Evolutionary conservation across 2,797 vertebrate species (phyloP).

Genomic region (Chaenodraco wilsoni): DNA sequence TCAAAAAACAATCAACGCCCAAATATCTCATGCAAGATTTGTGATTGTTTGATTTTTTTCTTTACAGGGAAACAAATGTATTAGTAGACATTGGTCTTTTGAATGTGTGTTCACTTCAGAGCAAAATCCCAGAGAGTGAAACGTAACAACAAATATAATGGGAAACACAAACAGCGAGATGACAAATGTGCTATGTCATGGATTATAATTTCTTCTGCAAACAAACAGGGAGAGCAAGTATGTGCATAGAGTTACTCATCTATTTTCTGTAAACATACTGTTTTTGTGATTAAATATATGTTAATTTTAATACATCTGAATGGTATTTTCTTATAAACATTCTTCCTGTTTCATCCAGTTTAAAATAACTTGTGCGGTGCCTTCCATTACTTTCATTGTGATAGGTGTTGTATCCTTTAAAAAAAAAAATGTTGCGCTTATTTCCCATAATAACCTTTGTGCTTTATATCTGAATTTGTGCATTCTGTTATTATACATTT

Average conservation of each 20-base stretch:
- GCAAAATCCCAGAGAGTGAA: constrained; percentile 35
- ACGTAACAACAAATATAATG: constrained; percentile 59
- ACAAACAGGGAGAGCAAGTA: constrained; percentile 30
- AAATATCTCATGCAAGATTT: constrained; percentile 43
- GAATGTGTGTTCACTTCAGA: not conserved
- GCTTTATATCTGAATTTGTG: constrained; percentile 78
- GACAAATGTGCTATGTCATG: constrained; percentile 39
- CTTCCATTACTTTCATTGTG: constrained; percentile 62
- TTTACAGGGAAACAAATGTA: constrained; percentile 33
- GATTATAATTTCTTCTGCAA: constrained; percentile 37
- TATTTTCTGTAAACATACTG: constrained; percentile 45
- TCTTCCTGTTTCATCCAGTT: constrained; percentile 28
- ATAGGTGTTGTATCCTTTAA: constrained; percentile 34
- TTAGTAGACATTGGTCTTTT: constrained; percentile 56
- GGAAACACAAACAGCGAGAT: constrained; percentile 46
- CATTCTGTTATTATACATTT: constrained; percentile 76
- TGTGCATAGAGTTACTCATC: constrained; percentile 44
- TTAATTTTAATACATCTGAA: constrained; percentile 26
- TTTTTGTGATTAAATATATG: constrained; percentile 36
- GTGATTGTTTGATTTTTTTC: constrained; percentile 31
- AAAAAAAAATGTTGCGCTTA: constrained; percentile 47
- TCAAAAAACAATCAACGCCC: constrained; percentile 17
- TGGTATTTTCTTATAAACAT: constrained; percentile 35
- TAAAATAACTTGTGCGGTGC: constrained; percentile 13
- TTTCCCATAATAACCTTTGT: constrained; percentile 61